Percentiles rank a stretch among this genome's conserved stretches.
Conservation (phyloP, 1,140 invertebrate genomes). For the Caenorhabditis brenneri region DNA sequence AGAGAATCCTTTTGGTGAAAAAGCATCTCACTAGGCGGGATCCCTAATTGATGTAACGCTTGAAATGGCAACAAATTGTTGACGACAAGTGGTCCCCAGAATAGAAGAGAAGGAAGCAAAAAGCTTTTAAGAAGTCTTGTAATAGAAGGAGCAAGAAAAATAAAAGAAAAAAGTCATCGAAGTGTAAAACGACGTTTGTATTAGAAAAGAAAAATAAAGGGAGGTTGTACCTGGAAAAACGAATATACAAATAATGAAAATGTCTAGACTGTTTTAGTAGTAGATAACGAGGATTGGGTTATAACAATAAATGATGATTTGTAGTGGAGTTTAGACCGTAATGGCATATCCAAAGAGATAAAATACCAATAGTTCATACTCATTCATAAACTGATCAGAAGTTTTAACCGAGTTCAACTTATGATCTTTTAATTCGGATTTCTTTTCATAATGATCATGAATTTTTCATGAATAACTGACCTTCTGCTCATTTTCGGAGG, state of each 20-base stretch:
- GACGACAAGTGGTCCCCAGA: neutral
- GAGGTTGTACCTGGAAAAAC: neutral
- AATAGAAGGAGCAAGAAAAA: neutral
- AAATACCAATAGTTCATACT: too few relatives aligned
- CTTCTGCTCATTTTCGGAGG: too few relatives aligned
- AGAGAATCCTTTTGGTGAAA: neutral
- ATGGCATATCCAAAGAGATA: too few relatives aligned
- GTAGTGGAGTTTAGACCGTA: too few relatives aligned
- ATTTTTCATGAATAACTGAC: too few relatives aligned
- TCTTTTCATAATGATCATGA: too few relatives aligned
- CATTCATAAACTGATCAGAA: too few relatives aligned
- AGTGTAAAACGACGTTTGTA: neutral
- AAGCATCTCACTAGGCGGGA: neutral
- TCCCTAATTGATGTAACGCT: constrained; percentile 15
- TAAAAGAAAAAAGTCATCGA: neutral
- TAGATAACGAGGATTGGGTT: too few relatives aligned
- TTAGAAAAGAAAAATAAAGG: neutral
- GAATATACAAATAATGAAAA: neutral
- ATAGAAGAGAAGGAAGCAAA: neutral
- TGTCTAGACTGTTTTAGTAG: neutral
- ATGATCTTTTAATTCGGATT: too few relatives aligned
- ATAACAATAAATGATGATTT: too few relatives aligned
- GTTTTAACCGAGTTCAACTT: too few relatives aligned
- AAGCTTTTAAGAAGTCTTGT: constrained; percentile 10
- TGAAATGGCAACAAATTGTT: constrained; percentile 20